Evolutionary conservation across 1,140 invertebrate genomes (phyloP).

Genomic region (Drosophila gunungcola): DNA sequence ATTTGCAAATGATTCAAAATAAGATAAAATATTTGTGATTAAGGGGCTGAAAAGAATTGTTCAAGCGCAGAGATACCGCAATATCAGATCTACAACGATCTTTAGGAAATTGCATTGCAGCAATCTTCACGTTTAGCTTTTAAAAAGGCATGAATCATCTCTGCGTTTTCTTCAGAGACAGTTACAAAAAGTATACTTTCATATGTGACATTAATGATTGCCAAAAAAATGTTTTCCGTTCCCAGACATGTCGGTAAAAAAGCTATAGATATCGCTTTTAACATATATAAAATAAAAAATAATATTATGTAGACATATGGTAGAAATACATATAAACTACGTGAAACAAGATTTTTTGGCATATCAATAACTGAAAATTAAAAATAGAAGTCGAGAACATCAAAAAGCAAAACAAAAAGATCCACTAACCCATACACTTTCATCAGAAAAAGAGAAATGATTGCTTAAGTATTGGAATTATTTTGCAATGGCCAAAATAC

Average conservation of each 20-base stretch:
- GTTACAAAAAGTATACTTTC: constrained; percentile 16
- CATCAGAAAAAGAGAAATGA: constrained; percentile 12
- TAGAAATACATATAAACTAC: constrained; percentile 29
- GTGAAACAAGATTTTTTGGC: constrained; percentile 70
- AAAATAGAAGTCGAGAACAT: constrained; percentile 63
- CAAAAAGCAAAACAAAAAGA: constrained; percentile 51
- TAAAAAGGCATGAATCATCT: constrained; percentile 28
- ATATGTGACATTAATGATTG: constrained; percentile 21
- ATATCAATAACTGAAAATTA: constrained; percentile 82
- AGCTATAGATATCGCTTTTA: constrained; percentile 38
- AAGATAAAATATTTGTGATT: neutral
- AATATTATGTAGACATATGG: constrained; percentile 48
- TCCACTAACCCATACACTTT: constrained; percentile 16
- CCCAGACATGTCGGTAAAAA: constrained; percentile 63
- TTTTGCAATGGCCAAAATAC: constrained; percentile 59
- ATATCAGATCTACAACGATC: constrained; percentile 3
- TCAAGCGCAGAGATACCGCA: constrained; percentile 1
- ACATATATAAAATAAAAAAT: constrained; percentile 27
- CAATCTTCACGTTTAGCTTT: constrained; percentile 31
- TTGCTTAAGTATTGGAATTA: constrained; percentile 29
- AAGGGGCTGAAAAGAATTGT: constrained; percentile 8
- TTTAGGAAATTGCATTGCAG: constrained; percentile 25
- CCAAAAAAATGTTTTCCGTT: constrained; percentile 43
- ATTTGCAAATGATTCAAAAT: too few relatives aligned
- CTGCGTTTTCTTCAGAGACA: constrained; percentile 11